These are phyloP conservation scores for Cervus canadensis DNA, from an alignment of 2,113 vertebrate species.

Conservation along the genomic window DNA sequence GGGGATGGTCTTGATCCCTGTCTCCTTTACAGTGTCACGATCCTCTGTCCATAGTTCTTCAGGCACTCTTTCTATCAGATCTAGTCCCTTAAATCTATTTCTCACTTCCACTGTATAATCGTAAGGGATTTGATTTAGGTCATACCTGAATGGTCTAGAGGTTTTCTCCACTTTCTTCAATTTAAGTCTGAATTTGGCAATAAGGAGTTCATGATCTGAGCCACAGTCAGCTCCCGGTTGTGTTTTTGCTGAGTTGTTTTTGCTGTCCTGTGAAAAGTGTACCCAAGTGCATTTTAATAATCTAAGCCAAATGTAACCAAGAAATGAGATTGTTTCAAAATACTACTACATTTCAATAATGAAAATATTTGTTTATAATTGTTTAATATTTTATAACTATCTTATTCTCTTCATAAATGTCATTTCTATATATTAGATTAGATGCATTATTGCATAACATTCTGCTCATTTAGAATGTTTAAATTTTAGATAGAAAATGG, in stretches of 20 bases:
- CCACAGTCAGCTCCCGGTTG: background rate
- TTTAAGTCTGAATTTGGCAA: background rate
- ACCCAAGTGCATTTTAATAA: background rate
- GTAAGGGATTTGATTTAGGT: background rate
- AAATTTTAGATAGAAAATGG: background rate
- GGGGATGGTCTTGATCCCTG: background rate
- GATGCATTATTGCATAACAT: background rate
- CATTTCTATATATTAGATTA: background rate
- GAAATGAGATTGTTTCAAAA: slow-evolving; percentile 15
- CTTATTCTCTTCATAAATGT: background rate
- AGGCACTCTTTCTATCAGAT: background rate
- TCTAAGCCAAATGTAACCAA: background rate
- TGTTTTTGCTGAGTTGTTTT: background rate
- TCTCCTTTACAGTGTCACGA: background rate
- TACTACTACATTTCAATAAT: background rate
- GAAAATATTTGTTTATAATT: background rate
- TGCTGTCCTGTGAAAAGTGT: background rate
- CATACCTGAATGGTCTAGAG: background rate
- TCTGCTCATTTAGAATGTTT: background rate
- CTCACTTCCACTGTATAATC: background rate
- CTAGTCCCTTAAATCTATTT: background rate
- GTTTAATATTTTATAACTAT: background rate
- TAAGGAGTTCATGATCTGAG: background rate
- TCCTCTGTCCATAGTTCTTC: background rate
- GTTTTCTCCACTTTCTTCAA: background rate